Percentiles rank a stretch among this genome's conserved stretches.
phyloP scores from a whole-genome alignment of 2,888 invertebrate species.

The Cepaea hortensis region DNA sequence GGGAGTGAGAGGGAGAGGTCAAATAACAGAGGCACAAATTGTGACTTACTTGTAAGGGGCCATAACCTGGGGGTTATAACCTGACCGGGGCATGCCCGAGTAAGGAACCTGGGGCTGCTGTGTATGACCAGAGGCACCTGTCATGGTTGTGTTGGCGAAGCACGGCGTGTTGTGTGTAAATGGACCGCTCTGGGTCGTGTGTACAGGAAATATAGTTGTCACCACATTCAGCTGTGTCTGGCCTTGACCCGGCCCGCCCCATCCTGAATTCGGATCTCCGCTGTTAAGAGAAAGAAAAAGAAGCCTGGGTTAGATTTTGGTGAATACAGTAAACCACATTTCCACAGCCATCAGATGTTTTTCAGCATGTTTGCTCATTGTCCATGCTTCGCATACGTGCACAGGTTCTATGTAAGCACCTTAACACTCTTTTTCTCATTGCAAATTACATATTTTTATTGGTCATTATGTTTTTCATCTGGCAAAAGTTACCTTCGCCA shows the following conservation, averaged over 20 bases:
- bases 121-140: slow-evolving; percentile 53
- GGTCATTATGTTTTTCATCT: too few species aligned
- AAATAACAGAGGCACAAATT: background rate
- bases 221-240: slow-evolving; percentile 79
- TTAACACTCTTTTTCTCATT: too few species aligned
- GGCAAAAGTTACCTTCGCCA: too few species aligned
- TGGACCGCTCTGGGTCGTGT: slow-evolving; percentile 81
- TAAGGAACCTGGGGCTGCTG: slow-evolving; percentile 64
- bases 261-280: slow-evolving; percentile 69
- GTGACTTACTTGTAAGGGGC: slow-evolving; percentile 46
- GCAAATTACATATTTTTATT: too few species aligned
- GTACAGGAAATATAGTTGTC: slow-evolving; percentile 85
- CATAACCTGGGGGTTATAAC: slow-evolving; percentile 45
- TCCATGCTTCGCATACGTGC: too few species aligned
- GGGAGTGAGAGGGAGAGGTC: background rate
- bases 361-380: too few species aligned
- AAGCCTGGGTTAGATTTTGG: too few species aligned
- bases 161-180: slow-evolving; percentile 72
- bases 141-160: slow-evolving; percentile 76
- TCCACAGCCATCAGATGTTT: too few species aligned
- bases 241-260: slow-evolving; percentile 68
- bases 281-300: slow-evolving; percentile 57
- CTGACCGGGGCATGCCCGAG: slow-evolving; percentile 45
- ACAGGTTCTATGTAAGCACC: too few species aligned
- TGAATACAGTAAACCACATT: too few species aligned